These are phyloP conservation scores for Zapus hudsonius DNA, from an alignment of 2,113 vertebrate species.

Conservation along the genomic window DNA sequence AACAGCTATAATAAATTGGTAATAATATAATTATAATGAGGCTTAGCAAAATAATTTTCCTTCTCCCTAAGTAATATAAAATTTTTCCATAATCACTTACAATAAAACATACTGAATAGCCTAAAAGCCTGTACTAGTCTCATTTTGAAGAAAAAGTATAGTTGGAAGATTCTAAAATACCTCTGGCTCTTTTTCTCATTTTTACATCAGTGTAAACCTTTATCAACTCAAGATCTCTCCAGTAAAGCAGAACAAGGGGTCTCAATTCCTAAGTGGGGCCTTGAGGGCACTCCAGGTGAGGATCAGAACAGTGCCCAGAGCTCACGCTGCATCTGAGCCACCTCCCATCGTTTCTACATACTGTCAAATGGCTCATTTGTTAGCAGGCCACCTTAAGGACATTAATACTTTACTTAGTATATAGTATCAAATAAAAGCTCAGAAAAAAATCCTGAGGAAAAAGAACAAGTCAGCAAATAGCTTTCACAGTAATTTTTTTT, in stretches of 20 bases:
- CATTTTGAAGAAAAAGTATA: slow-evolving; percentile 2
- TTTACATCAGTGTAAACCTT: slow-evolving; percentile 4
- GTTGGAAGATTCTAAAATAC: slow-evolving; percentile 15
- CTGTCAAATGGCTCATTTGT: not conserved
- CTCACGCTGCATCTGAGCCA: not conserved
- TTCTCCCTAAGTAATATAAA: not conserved
- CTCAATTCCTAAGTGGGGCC: not conserved
- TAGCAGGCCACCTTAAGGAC: not conserved
- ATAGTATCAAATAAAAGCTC: slow-evolving; percentile 31
- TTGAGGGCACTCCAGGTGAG: not conserved
- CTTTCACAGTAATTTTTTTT: not conserved
- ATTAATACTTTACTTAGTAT: not conserved
- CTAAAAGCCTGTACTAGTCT: not conserved
- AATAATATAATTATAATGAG: slow-evolving; percentile 12
- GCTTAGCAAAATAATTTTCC: not conserved
- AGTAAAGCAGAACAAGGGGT: not conserved
- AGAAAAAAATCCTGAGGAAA: slow-evolving; percentile 32
- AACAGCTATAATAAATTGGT: not conserved
- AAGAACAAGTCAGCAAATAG: not conserved
- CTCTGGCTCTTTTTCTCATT: not conserved
- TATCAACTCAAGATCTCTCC: slow-evolving; percentile 39
- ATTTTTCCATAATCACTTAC: slow-evolving; percentile 1
- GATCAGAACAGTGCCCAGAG: not conserved
- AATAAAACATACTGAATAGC: not conserved
- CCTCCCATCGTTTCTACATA: slow-evolving; percentile 27